Evolutionary conservation across 2,797 vertebrate genomes (phyloP).

Genomic region (Gouania willdenowi): DNA sequence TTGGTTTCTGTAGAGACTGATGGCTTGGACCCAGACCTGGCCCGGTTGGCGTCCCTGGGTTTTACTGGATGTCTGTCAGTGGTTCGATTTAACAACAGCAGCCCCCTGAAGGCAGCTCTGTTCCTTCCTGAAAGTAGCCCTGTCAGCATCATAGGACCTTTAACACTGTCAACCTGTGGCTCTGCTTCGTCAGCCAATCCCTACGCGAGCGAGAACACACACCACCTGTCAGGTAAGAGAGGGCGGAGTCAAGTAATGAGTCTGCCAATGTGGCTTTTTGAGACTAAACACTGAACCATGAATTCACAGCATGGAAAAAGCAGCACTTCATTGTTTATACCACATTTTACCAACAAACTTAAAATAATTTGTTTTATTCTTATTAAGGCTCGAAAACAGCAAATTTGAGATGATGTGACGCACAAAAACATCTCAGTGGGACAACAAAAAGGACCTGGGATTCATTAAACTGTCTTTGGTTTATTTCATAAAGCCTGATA

Average conservation of each 20-base stretch:
- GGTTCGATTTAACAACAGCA: constrained; percentile 85
- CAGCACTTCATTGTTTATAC: no score
- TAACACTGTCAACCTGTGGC: constrained; percentile 83
- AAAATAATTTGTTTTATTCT: no score
- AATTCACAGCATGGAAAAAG: no score
- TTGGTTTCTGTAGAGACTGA: constrained; percentile 59
- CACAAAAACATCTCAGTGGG: no score
- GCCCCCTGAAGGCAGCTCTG: constrained; percentile 87
- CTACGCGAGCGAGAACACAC: constrained; percentile 82
- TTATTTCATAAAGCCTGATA: no score
- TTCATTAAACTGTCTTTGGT: no score
- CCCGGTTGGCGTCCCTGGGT: constrained; percentile 78
- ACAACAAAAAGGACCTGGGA: no score
- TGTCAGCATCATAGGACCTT: constrained; percentile 74
- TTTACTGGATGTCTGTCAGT: constrained; percentile 89
- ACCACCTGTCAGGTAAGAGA: constrained; percentile 83
- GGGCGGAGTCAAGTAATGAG: neutral
- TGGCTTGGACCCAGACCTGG: constrained; percentile 80
- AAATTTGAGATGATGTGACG: no score
- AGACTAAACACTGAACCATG: no score
- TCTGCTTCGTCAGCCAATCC: constrained; percentile 74
- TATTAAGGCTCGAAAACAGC: no score
- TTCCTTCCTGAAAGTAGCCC: constrained; percentile 73
- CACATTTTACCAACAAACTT: no score
- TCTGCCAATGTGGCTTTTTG: no score